Percentiles rank a stretch among this genome's conserved stretches.
Evolutionary conservation across 2,113 vertebrate species (phyloP).

Genomic region (Mormoops blainvillei): DNA sequence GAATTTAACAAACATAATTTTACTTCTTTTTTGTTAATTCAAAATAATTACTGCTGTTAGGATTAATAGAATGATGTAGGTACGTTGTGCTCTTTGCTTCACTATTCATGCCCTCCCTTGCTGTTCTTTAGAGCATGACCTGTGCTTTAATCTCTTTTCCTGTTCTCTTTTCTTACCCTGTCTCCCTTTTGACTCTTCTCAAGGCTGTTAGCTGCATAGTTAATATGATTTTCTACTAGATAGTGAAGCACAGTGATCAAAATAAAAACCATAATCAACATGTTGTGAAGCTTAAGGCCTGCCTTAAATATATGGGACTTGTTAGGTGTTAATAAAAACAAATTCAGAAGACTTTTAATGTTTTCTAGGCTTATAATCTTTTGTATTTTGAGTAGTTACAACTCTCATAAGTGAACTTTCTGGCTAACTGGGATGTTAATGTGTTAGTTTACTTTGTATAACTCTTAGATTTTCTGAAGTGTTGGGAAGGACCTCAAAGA

Average conservation of each 20-base stretch:
- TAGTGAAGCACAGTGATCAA: neutral
- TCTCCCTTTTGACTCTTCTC: neutral
- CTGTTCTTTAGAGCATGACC: neutral
- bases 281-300: neutral
- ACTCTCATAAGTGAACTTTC: neutral
- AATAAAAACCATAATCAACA: neutral
- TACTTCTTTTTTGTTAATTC: neutral
- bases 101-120: neutral
- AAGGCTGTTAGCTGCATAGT: neutral
- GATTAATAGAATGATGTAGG: neutral
- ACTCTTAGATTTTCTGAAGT: neutral
- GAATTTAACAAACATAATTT: neutral
- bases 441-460: neutral
- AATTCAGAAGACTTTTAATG: neutral
- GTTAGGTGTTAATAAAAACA: neutral
- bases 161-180: neutral
- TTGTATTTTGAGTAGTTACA: slow-evolving; percentile 27
- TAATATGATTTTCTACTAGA: neutral
- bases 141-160: neutral
- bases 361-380: neutral
- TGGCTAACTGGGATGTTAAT: neutral
- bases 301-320: neutral
- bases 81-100: neutral
- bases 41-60: neutral
- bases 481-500: neutral